Base-by-base conservation (phyloP, 1,140 invertebrate species). In the Lepeophtheirus salmonis region DNA sequence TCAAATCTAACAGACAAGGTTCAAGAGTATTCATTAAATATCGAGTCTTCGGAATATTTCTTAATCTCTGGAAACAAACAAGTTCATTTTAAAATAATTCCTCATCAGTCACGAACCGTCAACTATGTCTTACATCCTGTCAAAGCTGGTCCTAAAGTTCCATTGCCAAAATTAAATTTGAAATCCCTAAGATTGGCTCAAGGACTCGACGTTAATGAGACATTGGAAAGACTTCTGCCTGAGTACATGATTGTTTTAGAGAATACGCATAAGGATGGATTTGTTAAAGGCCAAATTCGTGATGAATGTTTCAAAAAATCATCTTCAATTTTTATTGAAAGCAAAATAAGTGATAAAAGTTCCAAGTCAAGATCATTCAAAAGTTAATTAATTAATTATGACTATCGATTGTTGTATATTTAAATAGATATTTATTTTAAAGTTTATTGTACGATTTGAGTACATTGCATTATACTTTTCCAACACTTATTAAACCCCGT, bases 31-130 rank as follows among this genome's bases (percentile, higher is more conserved):
- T 14, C 49, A 2, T n/a, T 61, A 3, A 61, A 20, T 13, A 61
- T 61, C 3, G 59, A 61, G 50, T n/a, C 59, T 2, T 52, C 41
- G 12, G 59, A 61, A 10, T 18, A 20, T 1, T 61, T 61, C 24
- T 24, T 61, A 22, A 18, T 61, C 18, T 61, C 59, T 24, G 59
- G 59, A 1, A 54, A 54, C 22, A 61, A 61, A 23, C 50, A 53
- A 18, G 41, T 26, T 16, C 12, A 17, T 10, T 22, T 61, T 3
- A 61, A 60, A 51, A 24, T 60, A 12, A 3, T 24, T 21, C 55
- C 55, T 1, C 16, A 18, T 14, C 16, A 10, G 6, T 23, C 3
- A 17, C 55, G 25, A 14, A n/a, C n/a, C 16, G 14, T 57, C 6
- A 57, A 20, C 25, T 57, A 57, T n/a, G 25, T 57, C 3, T 18